Conservation (phyloP, 2,113 vertebrate species). For the Stercorarius parasiticus region DNA sequence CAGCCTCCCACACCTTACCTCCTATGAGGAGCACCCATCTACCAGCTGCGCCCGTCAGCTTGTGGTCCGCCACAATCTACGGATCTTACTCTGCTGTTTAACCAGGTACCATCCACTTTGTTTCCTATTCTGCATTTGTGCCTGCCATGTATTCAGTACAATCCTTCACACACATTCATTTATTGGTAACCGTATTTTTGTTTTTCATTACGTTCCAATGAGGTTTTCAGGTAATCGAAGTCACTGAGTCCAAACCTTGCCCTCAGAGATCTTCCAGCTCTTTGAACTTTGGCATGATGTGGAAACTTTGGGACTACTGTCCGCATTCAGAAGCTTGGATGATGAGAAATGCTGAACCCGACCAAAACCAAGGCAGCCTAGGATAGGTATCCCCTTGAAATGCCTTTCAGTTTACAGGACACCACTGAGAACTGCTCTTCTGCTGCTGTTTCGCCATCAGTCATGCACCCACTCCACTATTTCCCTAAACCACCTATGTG, state of each 20-base stretch:
- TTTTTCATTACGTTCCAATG: background rate
- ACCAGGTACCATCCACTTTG: background rate
- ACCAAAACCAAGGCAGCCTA: background rate
- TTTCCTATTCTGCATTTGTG: background rate
- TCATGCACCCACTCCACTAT: background rate
- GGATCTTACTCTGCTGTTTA: background rate
- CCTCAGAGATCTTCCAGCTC: background rate
- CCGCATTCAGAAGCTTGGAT: background rate
- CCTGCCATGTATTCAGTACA: background rate
- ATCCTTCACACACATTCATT: background rate
- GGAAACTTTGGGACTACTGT: background rate
- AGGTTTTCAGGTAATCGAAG: background rate
- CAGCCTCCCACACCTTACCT: background rate
- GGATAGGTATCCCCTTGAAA: background rate
- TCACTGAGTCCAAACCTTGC: background rate
- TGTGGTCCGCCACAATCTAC: too few relatives aligned
- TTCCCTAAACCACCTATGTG: background rate
- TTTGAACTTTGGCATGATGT: background rate
- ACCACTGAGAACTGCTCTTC: background rate
- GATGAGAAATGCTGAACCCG: background rate
- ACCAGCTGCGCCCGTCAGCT: background rate
- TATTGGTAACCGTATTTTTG: background rate
- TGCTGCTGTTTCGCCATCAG: background rate
- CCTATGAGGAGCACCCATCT: background rate
- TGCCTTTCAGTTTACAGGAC: background rate